Percentiles rank a stretch among this genome's conserved stretches.
These are phyloP conservation scores for Phyllopteryx taeniolatus DNA, from an alignment of 2,113 vertebrate species.

Conservation along the genomic window DNA sequence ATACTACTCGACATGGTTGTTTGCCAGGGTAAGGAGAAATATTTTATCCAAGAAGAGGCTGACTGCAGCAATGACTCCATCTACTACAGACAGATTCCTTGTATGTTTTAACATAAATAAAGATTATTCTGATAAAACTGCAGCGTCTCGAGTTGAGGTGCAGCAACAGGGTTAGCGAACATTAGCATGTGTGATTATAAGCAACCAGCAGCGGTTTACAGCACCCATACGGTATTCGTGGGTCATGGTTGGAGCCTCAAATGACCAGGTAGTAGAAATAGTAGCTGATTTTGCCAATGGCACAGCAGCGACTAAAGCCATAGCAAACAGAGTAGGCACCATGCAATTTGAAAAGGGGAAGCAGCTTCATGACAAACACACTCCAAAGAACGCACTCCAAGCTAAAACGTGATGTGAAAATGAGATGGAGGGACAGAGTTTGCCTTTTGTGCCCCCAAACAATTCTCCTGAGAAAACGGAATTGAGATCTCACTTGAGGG, in stretches of 20 bases:
- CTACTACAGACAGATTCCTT: too few relatives aligned
- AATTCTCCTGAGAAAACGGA: conserved; percentile 3
- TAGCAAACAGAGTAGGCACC: not conserved
- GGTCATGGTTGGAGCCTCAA: not conserved
- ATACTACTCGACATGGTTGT: too few relatives aligned
- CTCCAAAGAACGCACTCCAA: too few relatives aligned
- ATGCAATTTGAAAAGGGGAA: not conserved
- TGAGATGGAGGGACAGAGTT: not conserved
- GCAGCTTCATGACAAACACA: too few relatives aligned
- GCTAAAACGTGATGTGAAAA: not conserved
- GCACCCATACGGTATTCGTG: not conserved
- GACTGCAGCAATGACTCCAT: too few relatives aligned
- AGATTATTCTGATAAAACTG: too few relatives aligned
- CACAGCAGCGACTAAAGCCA: not conserved
- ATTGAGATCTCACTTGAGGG: conserved; percentile 21
- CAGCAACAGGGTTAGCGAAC: too few relatives aligned
- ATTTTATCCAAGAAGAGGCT: too few relatives aligned
- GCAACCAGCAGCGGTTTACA: not conserved
- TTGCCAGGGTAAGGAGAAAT: too few relatives aligned
- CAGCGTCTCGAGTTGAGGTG: too few relatives aligned
- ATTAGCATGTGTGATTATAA: not conserved
- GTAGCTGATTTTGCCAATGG: not conserved
- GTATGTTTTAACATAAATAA: too few relatives aligned
- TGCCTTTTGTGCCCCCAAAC: conserved; percentile 17
- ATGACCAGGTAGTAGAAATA: not conserved